phyloP scores from a whole-genome alignment of 2,888 invertebrate species.

The Cyclophora punctaria region DNA sequence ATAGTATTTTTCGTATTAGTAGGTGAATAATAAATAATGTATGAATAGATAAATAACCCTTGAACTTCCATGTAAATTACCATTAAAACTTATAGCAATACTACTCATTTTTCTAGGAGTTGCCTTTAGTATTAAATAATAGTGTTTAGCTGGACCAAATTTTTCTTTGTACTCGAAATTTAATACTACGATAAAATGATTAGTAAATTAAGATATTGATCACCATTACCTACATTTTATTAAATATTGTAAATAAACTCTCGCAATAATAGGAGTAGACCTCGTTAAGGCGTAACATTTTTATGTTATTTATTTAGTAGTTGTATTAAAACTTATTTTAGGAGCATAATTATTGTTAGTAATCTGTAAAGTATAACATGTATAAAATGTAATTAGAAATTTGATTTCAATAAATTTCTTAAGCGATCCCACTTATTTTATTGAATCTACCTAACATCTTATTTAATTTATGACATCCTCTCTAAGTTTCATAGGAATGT shows the following conservation, averaged over 20 bases:
- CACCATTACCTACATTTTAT: conserved; percentile 49
- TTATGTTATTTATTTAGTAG: conserved; percentile 65
- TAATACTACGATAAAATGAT: conserved; percentile 45
- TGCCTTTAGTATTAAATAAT: conserved; percentile 55
- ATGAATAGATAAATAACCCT: conserved; percentile 34
- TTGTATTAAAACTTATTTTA: conserved; percentile 47
- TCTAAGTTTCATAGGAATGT: too few relatives aligned
- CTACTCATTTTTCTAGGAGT: conserved; percentile 55
- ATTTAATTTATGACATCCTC: too few relatives aligned
- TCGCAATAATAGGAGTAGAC: conserved; percentile 67
- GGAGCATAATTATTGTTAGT: conserved; percentile 45
- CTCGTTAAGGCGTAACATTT: conserved; percentile 48
- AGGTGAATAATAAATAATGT: conserved; percentile 23
- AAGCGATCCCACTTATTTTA: conserved; percentile 35
- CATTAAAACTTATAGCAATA: conserved; percentile 49
- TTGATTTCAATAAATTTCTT: conserved; percentile 72
- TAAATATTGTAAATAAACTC: conserved; percentile 57
- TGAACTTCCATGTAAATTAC: conserved; percentile 45
- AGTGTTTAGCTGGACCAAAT: conserved; percentile 75
- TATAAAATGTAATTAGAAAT: conserved; percentile 73
- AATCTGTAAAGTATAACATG: conserved; percentile 65
- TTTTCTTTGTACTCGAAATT: conserved; percentile 58
- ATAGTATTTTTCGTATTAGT: conserved; percentile 31
- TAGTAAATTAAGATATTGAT: conserved; percentile 49
- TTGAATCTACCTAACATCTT: background rate